These are phyloP conservation scores for Lutjanus erythropterus DNA, from an alignment of 2,113 vertebrate genomes.

Conservation along the genomic window DNA sequence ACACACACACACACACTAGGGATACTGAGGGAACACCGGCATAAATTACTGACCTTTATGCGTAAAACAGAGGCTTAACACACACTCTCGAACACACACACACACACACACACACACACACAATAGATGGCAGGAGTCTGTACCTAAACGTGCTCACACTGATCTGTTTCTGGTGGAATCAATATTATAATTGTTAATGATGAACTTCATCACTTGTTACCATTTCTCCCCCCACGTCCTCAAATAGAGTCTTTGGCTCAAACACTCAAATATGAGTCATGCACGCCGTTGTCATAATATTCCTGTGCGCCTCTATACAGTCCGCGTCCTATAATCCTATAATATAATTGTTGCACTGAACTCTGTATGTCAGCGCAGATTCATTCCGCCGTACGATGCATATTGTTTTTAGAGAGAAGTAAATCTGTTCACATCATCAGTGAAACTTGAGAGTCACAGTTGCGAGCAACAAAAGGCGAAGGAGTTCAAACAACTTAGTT, in stretches of 20 bases:
- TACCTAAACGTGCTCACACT: not conserved
- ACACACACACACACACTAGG: conserved; percentile 12
- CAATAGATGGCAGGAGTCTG: not conserved
- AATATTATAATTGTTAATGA: conserved; percentile 2
- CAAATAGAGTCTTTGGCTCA: not conserved
- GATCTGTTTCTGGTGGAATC: not conserved
- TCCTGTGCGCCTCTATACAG: not conserved
- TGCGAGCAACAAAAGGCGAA: not conserved
- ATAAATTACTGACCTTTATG: conserved; percentile 37
- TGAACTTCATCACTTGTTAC: not conserved
- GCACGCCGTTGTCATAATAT: conserved; percentile 15
- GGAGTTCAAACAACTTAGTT: conserved; percentile 2
- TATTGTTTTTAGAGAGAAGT: conserved; percentile 2
- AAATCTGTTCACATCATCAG: conserved; percentile 3
- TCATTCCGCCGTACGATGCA: not conserved
- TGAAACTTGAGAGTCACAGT: not conserved
- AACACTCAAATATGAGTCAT: conserved; percentile 18
- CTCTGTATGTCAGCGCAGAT: conserved; percentile 6
- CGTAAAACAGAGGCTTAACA: conserved; percentile 24
- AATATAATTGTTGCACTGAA: too few species aligned
- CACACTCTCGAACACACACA: not conserved
- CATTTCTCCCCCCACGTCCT: not conserved
- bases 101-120: conserved; percentile 14
- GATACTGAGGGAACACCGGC: not conserved
- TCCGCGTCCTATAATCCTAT: not conserved